Conservation (phyloP, 2,888 invertebrate species). For the Byasa hedistus region DNA sequence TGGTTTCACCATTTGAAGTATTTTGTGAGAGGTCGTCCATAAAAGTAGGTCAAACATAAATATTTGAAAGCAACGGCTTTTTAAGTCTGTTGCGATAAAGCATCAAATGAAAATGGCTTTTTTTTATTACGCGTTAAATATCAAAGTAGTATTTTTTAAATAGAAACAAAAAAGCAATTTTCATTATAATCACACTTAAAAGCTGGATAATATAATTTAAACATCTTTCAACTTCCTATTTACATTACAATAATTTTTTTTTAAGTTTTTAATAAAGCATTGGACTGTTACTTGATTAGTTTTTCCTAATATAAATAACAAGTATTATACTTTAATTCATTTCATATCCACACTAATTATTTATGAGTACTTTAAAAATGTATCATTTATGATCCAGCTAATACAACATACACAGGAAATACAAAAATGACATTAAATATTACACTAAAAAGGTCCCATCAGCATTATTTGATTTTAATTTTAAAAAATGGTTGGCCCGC, state of each 20-base stretch:
- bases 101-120: slow-evolving; percentile 18
- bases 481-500: slow-evolving; percentile 35
- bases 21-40: slow-evolving; percentile 26
- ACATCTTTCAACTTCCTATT: no score
- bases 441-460: slow-evolving; percentile 24
- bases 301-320: no score
- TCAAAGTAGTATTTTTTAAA: neutral
- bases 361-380: no score
- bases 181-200: slow-evolving; percentile 6
- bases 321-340: no score
- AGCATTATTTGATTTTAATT: slow-evolving; percentile 27
- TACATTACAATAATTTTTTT: no score
- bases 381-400: slow-evolving; percentile 11
- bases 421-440: slow-evolving; percentile 24
- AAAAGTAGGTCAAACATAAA: slow-evolving; percentile 27
- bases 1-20: slow-evolving; percentile 33
- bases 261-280: no score
- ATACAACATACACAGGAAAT: slow-evolving; percentile 26
- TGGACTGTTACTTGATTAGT: no score
- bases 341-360: no score
- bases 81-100: neutral
- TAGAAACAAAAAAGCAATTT: slow-evolving; percentile 13
- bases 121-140: neutral
- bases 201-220: slow-evolving; percentile 14
- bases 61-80: neutral